phyloP scores from a whole-genome alignment of 2,888 invertebrate species.

The Aleiodes testaceus region DNA sequence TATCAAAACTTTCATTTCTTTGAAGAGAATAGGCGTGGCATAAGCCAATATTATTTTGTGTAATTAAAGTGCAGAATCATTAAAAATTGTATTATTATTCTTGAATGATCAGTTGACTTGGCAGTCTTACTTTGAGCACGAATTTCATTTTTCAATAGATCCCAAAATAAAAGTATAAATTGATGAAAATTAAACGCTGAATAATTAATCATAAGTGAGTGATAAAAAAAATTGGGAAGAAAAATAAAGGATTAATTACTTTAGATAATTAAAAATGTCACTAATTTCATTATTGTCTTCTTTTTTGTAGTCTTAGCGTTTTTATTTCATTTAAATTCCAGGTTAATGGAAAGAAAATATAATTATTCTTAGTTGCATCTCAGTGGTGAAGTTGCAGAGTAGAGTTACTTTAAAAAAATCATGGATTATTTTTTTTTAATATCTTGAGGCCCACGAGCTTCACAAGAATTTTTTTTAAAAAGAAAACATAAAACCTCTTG shows the following conservation, averaged over 20 bases:
- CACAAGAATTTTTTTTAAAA: too few species aligned
- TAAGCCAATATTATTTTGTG: not conserved
- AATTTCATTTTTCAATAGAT: not conserved
- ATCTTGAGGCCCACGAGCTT: too few species aligned
- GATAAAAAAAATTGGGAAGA: slow-evolving; percentile 36
- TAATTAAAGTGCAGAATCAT: slow-evolving; percentile 18
- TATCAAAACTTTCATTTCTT: not conserved
- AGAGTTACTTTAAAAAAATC: too few species aligned
- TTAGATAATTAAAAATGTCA: slow-evolving; percentile 5
- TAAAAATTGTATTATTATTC: not conserved
- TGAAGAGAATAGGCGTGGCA: not conserved
- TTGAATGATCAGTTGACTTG: slow-evolving; percentile 28
- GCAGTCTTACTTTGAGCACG: slow-evolving; percentile 47
- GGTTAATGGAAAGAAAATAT: slow-evolving; percentile 32
- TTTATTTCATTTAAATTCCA: slow-evolving; percentile 13
- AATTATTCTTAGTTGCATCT: slow-evolving; percentile 5
- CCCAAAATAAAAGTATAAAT: not conserved
- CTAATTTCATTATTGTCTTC: slow-evolving; percentile 30
- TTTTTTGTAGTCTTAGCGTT: slow-evolving; percentile 9
- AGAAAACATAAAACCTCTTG: too few species aligned
- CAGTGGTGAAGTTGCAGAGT: too few species aligned
- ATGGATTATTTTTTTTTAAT: too few species aligned
- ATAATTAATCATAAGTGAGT: slow-evolving; percentile 4
- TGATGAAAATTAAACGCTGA: not conserved
- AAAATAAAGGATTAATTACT: slow-evolving; percentile 22